These are phyloP conservation scores for Nasonia oneida DNA, from an alignment of 2,888 invertebrate genomes.

Conservation along the genomic window DNA sequence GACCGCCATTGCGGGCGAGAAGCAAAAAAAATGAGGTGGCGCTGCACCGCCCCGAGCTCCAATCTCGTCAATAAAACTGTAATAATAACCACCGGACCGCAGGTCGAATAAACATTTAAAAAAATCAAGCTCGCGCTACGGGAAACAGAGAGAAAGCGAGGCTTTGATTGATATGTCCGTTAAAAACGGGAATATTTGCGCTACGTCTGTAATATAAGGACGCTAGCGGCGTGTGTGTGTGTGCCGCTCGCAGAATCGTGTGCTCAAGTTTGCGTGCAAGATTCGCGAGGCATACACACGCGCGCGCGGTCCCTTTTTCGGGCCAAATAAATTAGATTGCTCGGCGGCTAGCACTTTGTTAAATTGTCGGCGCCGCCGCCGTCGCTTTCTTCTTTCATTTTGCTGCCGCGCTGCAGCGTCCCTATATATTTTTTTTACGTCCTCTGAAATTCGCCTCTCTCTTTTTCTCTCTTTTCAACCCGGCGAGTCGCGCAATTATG, in stretches of 20 bases:
- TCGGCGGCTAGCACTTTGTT: constrained; percentile 46
- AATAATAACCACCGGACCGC: constrained; percentile 5
- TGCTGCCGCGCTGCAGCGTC: background rate
- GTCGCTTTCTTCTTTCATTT: constrained; percentile 15
- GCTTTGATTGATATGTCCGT: constrained; percentile 47
- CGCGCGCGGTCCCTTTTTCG: constrained; percentile 10
- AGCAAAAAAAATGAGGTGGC: constrained; percentile 10
- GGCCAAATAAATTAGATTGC: constrained; percentile 54
- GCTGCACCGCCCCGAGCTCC: constrained; percentile 21
- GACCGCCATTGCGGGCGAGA: too few species aligned
- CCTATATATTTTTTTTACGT: background rate
- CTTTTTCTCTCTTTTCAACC: background rate
- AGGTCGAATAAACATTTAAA: constrained; percentile 19
- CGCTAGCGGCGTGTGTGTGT: background rate
- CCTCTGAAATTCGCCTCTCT: background rate
- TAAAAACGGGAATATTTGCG: constrained; percentile 40
- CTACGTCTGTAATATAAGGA: constrained; percentile 45
- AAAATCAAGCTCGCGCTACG: background rate
- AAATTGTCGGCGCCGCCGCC: constrained; percentile 25
- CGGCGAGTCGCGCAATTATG: background rate
- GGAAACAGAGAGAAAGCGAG: constrained; percentile 17
- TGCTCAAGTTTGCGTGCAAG: constrained; percentile 58
- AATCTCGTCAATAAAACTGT: constrained; percentile 46
- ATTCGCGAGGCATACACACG: constrained; percentile 39
- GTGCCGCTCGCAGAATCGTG: background rate